phyloP scores from a whole-genome alignment of 2,113 vertebrate species.

The Brachionichthys hirsutus region DNA sequence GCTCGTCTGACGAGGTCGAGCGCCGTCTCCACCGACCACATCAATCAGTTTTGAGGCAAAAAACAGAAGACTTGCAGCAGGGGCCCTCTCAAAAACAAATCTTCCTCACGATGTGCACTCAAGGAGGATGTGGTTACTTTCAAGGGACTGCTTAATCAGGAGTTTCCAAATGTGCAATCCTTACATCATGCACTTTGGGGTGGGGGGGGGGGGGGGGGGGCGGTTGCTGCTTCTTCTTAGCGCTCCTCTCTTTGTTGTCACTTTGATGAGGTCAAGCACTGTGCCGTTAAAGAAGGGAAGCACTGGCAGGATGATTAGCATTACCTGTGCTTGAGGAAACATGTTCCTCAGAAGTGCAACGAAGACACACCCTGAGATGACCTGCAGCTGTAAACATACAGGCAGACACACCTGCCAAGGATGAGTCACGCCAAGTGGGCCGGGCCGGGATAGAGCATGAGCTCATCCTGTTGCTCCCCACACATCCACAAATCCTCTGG shows the following conservation, averaged over 20 bases:
- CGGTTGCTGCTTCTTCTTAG: conserved; percentile 16
- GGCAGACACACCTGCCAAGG: conserved; percentile 56
- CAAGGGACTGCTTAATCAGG: conserved; percentile 17
- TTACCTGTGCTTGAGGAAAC: conserved; percentile 68
- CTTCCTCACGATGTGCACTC: conserved; percentile 12
- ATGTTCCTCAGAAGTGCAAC: conserved; percentile 47
- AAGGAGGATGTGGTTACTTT: conserved; percentile 45
- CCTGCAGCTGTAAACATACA: conserved; percentile 68
- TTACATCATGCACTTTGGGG: conserved; percentile 23
- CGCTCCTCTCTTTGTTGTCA: neutral
- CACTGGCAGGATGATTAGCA: conserved; percentile 36
- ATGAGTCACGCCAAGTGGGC: conserved; percentile 64
- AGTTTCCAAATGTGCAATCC: conserved; percentile 40
- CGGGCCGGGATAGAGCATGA: conserved; percentile 44
- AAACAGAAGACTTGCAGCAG: conserved; percentile 13
- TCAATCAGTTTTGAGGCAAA: conserved; percentile 57
- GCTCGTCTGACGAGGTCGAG: conserved; percentile 52
- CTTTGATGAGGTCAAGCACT: conserved; percentile 4
- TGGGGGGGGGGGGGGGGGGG: too few relatives aligned
- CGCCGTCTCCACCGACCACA: conserved; percentile 49
- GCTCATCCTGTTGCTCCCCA: conserved; percentile 56
- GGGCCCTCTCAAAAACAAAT: conserved; percentile 28
- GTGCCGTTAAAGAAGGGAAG: neutral
- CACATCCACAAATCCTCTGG: conserved; percentile 36
- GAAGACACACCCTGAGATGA: conserved; percentile 66